Evolutionary conservation across 1,140 invertebrate genomes (phyloP).

Genomic region (Dinothrombium tinctorium): DNA sequence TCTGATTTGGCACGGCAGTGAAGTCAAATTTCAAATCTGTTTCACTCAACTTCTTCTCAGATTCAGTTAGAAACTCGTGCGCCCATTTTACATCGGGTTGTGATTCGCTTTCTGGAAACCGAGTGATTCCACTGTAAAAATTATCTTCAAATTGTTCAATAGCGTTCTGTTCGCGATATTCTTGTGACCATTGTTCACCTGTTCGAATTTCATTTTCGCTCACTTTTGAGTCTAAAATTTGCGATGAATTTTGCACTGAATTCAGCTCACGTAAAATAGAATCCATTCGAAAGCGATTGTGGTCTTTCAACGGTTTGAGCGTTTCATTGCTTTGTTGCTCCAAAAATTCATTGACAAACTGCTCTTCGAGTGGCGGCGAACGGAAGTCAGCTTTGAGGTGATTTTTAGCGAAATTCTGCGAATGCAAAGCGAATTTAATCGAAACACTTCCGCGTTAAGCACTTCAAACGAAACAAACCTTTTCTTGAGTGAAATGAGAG

Average conservation of each 20-base stretch:
- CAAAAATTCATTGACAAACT: not conserved
- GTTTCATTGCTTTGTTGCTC: not conserved
- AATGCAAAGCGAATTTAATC: too few relatives aligned
- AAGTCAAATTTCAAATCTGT: not conserved
- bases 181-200: too few relatives aligned
- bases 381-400: constrained; percentile 19
- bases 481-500: constrained; percentile 59
- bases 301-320: not conserved
- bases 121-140: not conserved
- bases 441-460: too few relatives aligned
- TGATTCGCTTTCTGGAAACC: not conserved
- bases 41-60: not conserved
- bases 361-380: not conserved
- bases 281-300: too few relatives aligned
- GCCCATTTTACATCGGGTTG: not conserved
- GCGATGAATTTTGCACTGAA: too few relatives aligned
- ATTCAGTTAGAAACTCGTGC: not conserved
- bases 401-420: too few relatives aligned
- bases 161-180: too few relatives aligned
- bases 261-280: too few relatives aligned
- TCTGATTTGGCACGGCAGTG: not conserved
- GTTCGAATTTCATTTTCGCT: too few relatives aligned
- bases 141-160: not conserved
- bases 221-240: too few relatives aligned
- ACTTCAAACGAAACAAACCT: constrained; percentile 21